Conservation (phyloP, 1,140 invertebrate species). For the Lepidurus arcticus region DNA sequence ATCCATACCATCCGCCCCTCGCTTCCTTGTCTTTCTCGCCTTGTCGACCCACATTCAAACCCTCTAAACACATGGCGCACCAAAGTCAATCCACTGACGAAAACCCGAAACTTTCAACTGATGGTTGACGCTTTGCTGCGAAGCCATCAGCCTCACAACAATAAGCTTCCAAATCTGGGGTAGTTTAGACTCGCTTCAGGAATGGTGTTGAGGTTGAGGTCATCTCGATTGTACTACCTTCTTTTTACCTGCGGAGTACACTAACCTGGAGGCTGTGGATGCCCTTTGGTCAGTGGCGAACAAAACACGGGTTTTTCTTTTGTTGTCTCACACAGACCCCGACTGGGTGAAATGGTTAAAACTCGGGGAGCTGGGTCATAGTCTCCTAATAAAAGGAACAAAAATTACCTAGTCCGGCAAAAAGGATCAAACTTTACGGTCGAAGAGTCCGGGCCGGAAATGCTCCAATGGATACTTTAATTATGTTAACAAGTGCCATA, state of each 20-base stretch:
- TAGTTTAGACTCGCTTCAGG: neutral
- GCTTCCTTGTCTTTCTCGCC: constrained; percentile 9
- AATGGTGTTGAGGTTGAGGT: constrained; percentile 10
- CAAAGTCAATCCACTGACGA: neutral
- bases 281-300: constrained; percentile 8
- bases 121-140: neutral
- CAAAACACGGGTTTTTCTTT: constrained; percentile 14
- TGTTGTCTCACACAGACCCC: neutral
- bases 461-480: neutral
- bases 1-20: neutral
- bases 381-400: neutral
- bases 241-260: neutral
- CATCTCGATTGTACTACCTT: constrained; percentile 11
- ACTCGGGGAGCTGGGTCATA: neutral
- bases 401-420: neutral
- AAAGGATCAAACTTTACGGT: neutral
- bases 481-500: neutral
- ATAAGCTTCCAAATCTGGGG: neutral
- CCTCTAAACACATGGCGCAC: constrained; percentile 6
- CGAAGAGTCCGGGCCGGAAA: neutral
- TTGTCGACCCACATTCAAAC: neutral
- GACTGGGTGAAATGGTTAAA: constrained; percentile 7
- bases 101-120: neutral
- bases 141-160: constrained; percentile 2
- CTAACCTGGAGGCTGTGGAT: constrained; percentile 16